Evolutionary conservation across 1,140 invertebrate genomes (phyloP), one percentile per base, ranked within the genome.

Genomic region (Mya arenaria): DNA sequence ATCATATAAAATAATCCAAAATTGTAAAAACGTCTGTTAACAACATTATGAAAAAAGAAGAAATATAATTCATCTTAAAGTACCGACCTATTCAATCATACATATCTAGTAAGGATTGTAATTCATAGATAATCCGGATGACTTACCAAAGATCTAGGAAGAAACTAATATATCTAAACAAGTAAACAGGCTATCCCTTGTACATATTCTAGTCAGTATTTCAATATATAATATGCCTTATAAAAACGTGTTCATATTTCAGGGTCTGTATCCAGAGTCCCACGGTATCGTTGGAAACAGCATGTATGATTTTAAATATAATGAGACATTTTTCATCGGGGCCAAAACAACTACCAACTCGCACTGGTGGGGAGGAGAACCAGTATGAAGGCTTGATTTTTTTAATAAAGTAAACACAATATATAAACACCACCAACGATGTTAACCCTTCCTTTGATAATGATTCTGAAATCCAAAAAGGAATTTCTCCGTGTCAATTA

Each of bases 251-350:
- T 74, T 36, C n/a, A 19, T 52, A 34, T 79, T 78, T 39, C 60
- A 90, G 89, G 89, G 89, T 19, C 88, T 96, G 37, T 96, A 95
- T 88, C 93, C 95, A 0, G 96, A 96, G 90, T 93, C 91, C 30
- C 96, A 97, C 92, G 96, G 96, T 10, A 95, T 97, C 77, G 85
- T 91, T 10, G 85, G 86, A 55, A 97, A 96, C 90, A 91, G 91
- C 41, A 94, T 95, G 88, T 96, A 94, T 87, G 95, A 96, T 91
- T 90, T 92, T 13, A 82, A 89, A 1, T 90, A 92, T 1, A 93
- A 94, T 19, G 90, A 91, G 48, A 87, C 84, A 1, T 92, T 94
- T 63, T 83, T 56, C 0, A 65, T 86, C 2, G 48, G 65, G 17
- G 48, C 71, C 32, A 89, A 44, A 91, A 93, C 74, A 89, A 92